Conservation (phyloP, 2,888 invertebrate genomes). For the Xestia rhomboidea region DNA sequence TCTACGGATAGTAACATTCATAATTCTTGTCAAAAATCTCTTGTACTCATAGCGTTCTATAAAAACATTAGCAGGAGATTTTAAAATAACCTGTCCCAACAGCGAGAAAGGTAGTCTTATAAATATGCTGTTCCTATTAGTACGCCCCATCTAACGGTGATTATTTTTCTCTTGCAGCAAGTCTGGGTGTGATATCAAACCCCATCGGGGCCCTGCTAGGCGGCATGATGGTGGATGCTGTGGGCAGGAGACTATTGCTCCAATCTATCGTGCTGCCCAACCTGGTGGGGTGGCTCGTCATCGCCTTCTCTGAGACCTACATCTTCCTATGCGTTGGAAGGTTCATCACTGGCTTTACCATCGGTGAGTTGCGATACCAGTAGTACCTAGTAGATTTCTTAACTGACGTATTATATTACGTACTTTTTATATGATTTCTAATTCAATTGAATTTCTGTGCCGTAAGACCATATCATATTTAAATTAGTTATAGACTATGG, state of each 20-base stretch:
- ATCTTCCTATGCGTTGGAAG: conserved; percentile 92
- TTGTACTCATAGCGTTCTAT: neutral
- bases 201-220: conserved; percentile 93
- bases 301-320: conserved; percentile 92
- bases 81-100: neutral
- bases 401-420: neutral
- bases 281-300: conserved; percentile 93
- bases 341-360: conserved; percentile 93
- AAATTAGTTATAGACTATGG: conserved; percentile 5
- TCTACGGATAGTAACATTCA: neutral
- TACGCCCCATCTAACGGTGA: neutral
- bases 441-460: conserved; percentile 1
- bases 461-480: conserved; percentile 19
- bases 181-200: conserved; percentile 93
- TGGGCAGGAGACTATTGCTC: conserved; percentile 92
- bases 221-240: conserved; percentile 92
- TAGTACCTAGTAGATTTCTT: neutral
- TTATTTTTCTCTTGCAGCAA: conserved; percentile 86
- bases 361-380: conserved; percentile 84
- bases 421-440: neutral
- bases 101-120: neutral
- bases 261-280: conserved; percentile 93
- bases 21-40: neutral
- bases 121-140: neutral
- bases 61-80: neutral